phyloP scores from a whole-genome alignment of 2,888 invertebrate genomes.

The Drosophila leonis region DNA sequence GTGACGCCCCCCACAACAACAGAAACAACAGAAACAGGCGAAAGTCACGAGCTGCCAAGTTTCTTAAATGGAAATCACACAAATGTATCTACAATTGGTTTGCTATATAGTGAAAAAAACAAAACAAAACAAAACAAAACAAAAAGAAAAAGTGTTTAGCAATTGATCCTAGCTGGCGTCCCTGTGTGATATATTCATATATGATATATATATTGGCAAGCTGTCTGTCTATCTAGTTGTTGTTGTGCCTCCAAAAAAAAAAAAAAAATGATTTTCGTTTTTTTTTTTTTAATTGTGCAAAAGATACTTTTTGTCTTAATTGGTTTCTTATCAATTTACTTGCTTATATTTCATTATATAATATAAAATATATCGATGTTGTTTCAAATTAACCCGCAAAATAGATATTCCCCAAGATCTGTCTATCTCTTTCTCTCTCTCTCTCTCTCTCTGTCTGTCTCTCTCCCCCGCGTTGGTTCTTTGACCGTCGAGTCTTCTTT shows the following conservation, averaged over 20 bases:
- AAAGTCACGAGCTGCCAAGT: conserved; percentile 59
- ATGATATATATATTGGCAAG: conserved; percentile 29
- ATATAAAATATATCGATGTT: conserved; percentile 32
- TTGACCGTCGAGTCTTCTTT: conserved; percentile 21
- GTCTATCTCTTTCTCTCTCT: conserved; percentile 25
- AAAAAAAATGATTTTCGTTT: conserved; percentile 25
- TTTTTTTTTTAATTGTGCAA: conserved; percentile 18
- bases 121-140: too few relatives aligned
- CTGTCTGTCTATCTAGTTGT: conserved; percentile 69
- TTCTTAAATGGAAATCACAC: conserved; percentile 77
- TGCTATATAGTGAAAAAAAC: conserved; percentile 68
- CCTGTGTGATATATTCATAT: conserved; percentile 40
- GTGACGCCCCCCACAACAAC: conserved; percentile 36
- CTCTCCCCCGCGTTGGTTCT: conserved; percentile 32
- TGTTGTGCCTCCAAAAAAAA: conserved; percentile 59
- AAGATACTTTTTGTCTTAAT: conserved; percentile 48
- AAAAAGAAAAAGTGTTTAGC: conserved; percentile 47
- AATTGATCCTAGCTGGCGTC: conserved; percentile 55
- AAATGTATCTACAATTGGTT: conserved; percentile 81
- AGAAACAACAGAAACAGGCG: conserved; percentile 56
- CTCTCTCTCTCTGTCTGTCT: conserved; percentile 29
- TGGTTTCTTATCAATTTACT: conserved; percentile 44
- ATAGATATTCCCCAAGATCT: conserved; percentile 2
- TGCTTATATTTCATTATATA: conserved; percentile 36
- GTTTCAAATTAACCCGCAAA: conserved; percentile 16